phyloP scores from a whole-genome alignment of 2,888 invertebrate genomes.

The Euphydryas editha region DNA sequence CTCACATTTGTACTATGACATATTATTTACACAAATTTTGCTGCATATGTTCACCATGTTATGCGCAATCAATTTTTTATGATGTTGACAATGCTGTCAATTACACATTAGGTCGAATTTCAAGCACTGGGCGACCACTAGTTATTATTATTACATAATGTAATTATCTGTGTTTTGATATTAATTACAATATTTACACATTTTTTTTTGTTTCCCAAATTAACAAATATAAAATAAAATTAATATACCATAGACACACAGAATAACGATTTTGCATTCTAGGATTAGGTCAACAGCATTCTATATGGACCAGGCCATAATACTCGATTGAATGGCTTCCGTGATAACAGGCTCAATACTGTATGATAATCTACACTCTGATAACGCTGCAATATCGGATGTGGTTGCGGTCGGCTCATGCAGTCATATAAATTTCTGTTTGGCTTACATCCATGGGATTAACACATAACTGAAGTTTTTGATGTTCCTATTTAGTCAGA shows the following conservation, averaged over 20 bases:
- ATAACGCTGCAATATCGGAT: conserved; percentile 8
- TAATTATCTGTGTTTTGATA: too few species aligned
- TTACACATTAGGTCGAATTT: too few species aligned
- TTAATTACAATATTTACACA: too few species aligned
- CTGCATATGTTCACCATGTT: too few species aligned
- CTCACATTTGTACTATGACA: too few species aligned
- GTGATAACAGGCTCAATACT: background rate
- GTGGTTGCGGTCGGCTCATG: conserved; percentile 7
- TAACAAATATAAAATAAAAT: too few species aligned
- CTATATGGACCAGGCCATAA: background rate
- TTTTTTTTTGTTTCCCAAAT: too few species aligned
- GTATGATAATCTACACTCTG: conserved; percentile 8
- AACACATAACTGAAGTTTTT: background rate
- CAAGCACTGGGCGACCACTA: too few species aligned
- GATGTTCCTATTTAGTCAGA: background rate
- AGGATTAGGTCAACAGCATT: background rate
- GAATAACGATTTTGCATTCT: background rate
- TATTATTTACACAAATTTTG: too few species aligned
- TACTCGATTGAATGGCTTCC: conserved; percentile 6
- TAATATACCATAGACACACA: background rate
- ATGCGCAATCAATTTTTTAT: too few species aligned
- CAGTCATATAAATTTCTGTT: conserved; percentile 12
- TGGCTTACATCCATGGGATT: conserved; percentile 8
- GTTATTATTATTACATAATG: too few species aligned
- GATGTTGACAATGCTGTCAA: too few species aligned